A percentile compares a stretch with the other conserved stretches of the same genome.
Conservation (phyloP, 1,140 invertebrate genomes). For the Drosophila mojavensis region DNA sequence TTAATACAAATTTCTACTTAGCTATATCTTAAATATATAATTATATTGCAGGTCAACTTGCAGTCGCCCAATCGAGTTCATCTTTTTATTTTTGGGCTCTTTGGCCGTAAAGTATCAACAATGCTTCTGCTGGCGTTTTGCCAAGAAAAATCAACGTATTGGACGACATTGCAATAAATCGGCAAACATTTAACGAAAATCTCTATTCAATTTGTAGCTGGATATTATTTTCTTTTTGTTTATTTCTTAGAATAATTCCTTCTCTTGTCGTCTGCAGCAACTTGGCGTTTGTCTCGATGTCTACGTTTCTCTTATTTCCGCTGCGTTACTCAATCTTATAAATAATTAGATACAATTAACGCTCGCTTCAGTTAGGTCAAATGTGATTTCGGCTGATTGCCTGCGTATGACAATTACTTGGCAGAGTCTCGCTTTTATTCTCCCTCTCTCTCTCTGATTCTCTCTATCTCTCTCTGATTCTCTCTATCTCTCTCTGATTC, state of each 20-base stretch:
- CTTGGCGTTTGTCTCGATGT: constrained; percentile 22
- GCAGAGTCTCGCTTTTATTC: no score
- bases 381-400: constrained; percentile 6
- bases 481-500: no score
- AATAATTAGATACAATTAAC: constrained; percentile 67
- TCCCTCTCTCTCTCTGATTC: no score
- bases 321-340: constrained; percentile 50
- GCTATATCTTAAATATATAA: no score
- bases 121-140: constrained; percentile 19
- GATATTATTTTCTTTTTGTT: not conserved
- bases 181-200: constrained; percentile 32
- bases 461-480: no score
- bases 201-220: constrained; percentile 19
- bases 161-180: constrained; percentile 21
- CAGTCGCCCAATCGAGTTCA: not conserved
- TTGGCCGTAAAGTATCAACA: constrained; percentile 12
- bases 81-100: constrained; percentile 1
- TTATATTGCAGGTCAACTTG: constrained; percentile 1
- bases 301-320: constrained; percentile 37
- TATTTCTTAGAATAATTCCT: not conserved
- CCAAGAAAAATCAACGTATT: constrained; percentile 14
- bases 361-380: constrained; percentile 23
- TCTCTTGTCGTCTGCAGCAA: constrained; percentile 38
- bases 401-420: constrained; percentile 44
- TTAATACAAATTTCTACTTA: no score